phyloP scores from a whole-genome alignment of 2,888 invertebrate genomes.

The Catocala fraxini region DNA sequence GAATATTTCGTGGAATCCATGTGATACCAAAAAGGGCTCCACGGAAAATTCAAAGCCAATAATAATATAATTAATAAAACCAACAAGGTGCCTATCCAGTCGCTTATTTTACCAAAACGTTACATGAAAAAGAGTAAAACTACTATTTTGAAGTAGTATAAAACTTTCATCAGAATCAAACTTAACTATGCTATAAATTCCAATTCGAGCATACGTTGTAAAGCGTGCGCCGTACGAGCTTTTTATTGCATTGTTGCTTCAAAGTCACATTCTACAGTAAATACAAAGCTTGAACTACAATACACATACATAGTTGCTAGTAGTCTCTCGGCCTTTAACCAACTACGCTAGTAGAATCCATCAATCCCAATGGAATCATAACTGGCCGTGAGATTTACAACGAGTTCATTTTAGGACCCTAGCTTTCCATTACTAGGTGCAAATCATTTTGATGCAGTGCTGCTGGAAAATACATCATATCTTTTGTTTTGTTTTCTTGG shows the following conservation, averaged over 20 bases:
- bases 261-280: conserved; percentile 15
- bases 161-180: conserved; percentile 14
- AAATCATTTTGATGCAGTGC: too few species aligned
- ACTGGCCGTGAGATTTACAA: conserved; percentile 1
- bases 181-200: conserved; percentile 13
- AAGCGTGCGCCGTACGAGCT: conserved; percentile 7
- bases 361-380: conserved; percentile 6
- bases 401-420: neutral
- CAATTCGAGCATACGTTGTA: conserved; percentile 16
- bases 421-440: neutral
- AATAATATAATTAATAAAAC: too few species aligned
- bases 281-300: conserved; percentile 16
- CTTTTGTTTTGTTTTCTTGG: too few species aligned
- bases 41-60: too few species aligned
- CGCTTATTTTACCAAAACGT: too few species aligned
- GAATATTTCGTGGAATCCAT: too few species aligned
- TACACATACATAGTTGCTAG: conserved; percentile 5
- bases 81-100: too few species aligned
- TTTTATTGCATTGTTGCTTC: conserved; percentile 18
- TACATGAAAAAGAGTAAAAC: too few species aligned
- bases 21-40: too few species aligned
- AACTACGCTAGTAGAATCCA: neutral
- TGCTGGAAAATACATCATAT: too few species aligned
- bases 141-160: neutral
- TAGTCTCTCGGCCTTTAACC: conserved; percentile 2